Conservation (phyloP, 1,140 invertebrate genomes). For the Steinernema khuongi region DNA sequence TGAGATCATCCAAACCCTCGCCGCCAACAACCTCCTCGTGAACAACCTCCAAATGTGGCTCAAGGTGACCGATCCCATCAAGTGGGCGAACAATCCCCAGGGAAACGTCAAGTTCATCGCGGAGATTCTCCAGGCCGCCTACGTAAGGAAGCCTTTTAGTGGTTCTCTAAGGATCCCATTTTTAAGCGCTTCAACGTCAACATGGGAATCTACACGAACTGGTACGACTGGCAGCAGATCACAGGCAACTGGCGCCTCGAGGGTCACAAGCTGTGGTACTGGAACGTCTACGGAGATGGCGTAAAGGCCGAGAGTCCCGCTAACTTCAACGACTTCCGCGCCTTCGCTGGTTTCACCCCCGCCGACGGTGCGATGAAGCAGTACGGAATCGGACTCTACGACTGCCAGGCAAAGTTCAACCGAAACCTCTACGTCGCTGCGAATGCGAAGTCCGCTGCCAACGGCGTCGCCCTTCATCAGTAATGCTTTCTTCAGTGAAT, state of each 20-base stretch:
- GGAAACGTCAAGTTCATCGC: too few relatives aligned
- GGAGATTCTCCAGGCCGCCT: too few relatives aligned
- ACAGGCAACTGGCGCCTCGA: not conserved
- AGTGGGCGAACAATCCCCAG: too few relatives aligned
- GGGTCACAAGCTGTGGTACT: not conserved
- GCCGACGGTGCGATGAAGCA: not conserved
- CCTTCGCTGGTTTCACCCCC: not conserved
- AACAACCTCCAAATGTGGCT: too few relatives aligned
- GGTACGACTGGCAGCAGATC: not conserved
- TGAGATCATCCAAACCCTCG: too few relatives aligned
- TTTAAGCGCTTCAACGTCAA: not conserved
- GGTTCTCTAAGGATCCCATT: too few relatives aligned
- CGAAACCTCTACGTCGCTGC: not conserved
- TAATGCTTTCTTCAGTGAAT: not conserved
- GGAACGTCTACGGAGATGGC: not conserved
- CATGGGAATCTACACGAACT: not conserved
- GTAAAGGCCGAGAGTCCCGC: not conserved
- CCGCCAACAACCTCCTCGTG: too few relatives aligned
- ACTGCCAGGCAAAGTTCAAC: not conserved
- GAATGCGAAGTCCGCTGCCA: too few relatives aligned
- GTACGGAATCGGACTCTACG: not conserved
- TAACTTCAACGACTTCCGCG: not conserved
- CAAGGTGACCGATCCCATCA: too few relatives aligned
- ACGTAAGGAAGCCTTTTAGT: too few relatives aligned
- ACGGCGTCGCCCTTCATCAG: not conserved